phyloP scores from a whole-genome alignment of 2,113 vertebrate genomes.

The Pteropus alecto region DNA sequence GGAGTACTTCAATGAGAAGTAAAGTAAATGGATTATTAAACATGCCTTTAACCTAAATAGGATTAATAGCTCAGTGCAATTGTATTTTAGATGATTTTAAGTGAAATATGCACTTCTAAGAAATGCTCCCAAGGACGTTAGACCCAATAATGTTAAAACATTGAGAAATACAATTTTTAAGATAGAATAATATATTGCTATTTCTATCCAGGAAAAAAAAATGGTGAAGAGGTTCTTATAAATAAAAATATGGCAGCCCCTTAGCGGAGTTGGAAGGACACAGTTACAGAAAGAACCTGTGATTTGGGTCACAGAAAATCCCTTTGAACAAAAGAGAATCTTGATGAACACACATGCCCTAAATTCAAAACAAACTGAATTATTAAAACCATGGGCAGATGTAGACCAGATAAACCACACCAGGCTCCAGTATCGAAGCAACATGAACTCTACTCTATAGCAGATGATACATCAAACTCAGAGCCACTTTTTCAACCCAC shows the following conservation, averaged over 20 bases:
- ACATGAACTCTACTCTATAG: neutral
- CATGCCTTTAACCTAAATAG: slow-evolving; percentile 25
- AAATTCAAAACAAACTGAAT: slow-evolving; percentile 39
- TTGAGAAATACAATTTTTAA: neutral
- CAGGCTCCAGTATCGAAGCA: neutral
- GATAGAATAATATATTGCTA: neutral
- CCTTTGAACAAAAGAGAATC: slow-evolving; percentile 43
- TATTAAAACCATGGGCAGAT: slow-evolving; percentile 53
- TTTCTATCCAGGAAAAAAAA: neutral
- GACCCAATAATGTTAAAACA: neutral
- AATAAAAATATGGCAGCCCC: neutral
- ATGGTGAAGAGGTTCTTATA: neutral
- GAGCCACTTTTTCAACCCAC: neutral
- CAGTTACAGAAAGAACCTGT: slow-evolving; percentile 18
- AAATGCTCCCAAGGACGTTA: neutral
- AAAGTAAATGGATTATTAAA: slow-evolving; percentile 49
- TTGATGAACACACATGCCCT: neutral
- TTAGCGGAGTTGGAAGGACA: neutral
- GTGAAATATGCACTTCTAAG: slow-evolving; percentile 14
- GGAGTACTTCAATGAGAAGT: slow-evolving; percentile 20
- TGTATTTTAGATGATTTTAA: slow-evolving; percentile 36
- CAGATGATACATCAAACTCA: slow-evolving; percentile 38
- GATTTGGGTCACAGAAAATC: slow-evolving; percentile 35
- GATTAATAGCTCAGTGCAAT: neutral
- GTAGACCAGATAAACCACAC: slow-evolving; percentile 40